These are phyloP conservation scores for Albula goreensis DNA, from an alignment of 2,113 vertebrate genomes.

Conservation along the genomic window DNA sequence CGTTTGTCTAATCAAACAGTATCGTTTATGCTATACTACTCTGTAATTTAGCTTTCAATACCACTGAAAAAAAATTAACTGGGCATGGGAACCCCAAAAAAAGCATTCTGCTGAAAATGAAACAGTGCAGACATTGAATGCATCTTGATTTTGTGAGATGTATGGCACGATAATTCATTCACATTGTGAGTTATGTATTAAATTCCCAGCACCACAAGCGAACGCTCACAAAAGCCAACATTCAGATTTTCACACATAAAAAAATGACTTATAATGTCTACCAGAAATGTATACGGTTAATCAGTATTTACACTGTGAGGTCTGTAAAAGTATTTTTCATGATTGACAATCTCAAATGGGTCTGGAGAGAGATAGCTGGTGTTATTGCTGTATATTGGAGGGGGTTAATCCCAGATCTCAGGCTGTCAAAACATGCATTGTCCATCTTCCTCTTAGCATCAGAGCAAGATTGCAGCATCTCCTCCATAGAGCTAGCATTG, in stretches of 20 bases:
- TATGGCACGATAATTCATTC: slow-evolving; percentile 10
- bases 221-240: slow-evolving; percentile 13
- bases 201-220: slow-evolving; percentile 16
- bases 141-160: not conserved
- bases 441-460: not conserved
- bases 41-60: too few species aligned
- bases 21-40: too few species aligned
- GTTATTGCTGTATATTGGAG: too few species aligned
- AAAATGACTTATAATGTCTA: slow-evolving; percentile 27
- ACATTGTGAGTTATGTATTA: not conserved
- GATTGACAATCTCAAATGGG: not conserved
- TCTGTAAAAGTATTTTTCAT: not conserved
- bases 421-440: not conserved
- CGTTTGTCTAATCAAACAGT: too few species aligned
- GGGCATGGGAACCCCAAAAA: too few species aligned
- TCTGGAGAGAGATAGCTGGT: not conserved
- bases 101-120: not conserved
- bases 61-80: too few species aligned
- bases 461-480: not conserved
- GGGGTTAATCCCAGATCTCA: not conserved
- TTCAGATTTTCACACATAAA: slow-evolving; percentile 21
- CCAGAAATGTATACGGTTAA: not conserved
- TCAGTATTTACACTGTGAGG: not conserved
- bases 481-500: not conserved
- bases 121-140: not conserved